A percentile compares a stretch with the other conserved stretches of the same genome.
phyloP scores from a whole-genome alignment of 1,140 invertebrate species.

The Cryptotermes secundus region DNA sequence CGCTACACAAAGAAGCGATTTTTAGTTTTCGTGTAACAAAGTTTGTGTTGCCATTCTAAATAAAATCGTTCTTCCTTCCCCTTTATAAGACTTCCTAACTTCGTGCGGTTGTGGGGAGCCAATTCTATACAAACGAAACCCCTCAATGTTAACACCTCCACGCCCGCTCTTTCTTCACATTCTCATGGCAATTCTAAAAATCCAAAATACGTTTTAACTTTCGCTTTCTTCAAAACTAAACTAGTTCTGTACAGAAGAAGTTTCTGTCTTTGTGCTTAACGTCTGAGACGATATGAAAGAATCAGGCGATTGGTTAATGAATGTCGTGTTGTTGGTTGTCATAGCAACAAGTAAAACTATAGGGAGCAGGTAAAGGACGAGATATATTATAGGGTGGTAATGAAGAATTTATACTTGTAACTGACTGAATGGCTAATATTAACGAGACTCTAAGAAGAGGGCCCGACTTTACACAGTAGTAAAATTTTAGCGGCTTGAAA shows the following conservation, averaged over 20 bases:
- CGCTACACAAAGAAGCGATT: neutral
- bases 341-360: neutral
- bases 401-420: neutral
- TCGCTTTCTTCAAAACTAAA: neutral
- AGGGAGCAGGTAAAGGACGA: neutral
- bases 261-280: neutral
- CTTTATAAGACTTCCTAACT: constrained; percentile 3
- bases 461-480: too few relatives aligned
- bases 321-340: neutral
- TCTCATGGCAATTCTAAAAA: neutral
- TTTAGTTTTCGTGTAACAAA: neutral
- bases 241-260: neutral
- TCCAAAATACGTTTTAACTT: neutral
- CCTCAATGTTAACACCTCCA: neutral
- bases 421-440: neutral
- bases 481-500: too few relatives aligned
- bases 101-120: neutral
- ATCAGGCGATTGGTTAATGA: neutral
- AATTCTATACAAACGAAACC: neutral
- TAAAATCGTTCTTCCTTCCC: neutral
- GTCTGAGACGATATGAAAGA: neutral
- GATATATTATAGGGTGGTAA: neutral
- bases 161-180: neutral
- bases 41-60: neutral
- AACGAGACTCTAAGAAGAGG: too few relatives aligned